A percentile compares a stretch with the other conserved stretches of the same genome.
Evolutionary conservation across 2,888 invertebrate genomes (phyloP).

Genomic region (Andricus quercusramuli): DNA sequence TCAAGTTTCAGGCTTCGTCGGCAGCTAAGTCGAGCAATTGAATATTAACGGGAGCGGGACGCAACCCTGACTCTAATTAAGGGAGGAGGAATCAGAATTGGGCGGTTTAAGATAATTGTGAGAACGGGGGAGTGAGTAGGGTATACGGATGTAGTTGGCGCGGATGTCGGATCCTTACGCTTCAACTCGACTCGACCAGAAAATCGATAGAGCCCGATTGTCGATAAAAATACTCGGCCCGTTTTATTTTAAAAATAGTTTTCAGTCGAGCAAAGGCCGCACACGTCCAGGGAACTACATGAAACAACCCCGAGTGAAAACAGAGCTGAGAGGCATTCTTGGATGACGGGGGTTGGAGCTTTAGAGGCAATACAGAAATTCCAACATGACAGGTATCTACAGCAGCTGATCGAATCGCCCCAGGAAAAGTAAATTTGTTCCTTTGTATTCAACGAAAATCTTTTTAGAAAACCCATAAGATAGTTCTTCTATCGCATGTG

Average conservation of each 20-base stretch:
- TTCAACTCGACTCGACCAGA: conserved; percentile 56
- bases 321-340: conserved; percentile 60
- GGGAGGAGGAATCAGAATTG: conserved; percentile 45
- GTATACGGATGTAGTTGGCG: conserved; percentile 32
- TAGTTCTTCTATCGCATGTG: no score
- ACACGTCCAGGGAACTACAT: neutral
- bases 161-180: conserved; percentile 56
- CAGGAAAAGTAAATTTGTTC: conserved; percentile 55
- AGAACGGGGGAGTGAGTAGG: neutral
- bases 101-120: conserved; percentile 41
- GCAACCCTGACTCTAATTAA: conserved; percentile 59
- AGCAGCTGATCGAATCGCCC: conserved; percentile 55
- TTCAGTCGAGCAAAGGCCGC: neutral
- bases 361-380: conserved; percentile 63
- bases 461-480: no score
- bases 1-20: conserved; percentile 49
- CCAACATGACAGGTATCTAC: conserved; percentile 56
- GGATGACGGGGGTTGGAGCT: conserved; percentile 63
- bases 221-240: conserved; percentile 60
- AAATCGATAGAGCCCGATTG: conserved; percentile 64
- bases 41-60: conserved; percentile 59
- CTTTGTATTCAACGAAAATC: neutral
- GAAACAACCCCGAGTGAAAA: conserved; percentile 42
- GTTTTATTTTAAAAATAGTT: conserved; percentile 50
- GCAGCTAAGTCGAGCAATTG: conserved; percentile 52